A percentile compares a stretch with the other conserved stretches of the same genome.
Conservation (phyloP, 1,140 invertebrate genomes). For the Octopus bimaculoides region DNA sequence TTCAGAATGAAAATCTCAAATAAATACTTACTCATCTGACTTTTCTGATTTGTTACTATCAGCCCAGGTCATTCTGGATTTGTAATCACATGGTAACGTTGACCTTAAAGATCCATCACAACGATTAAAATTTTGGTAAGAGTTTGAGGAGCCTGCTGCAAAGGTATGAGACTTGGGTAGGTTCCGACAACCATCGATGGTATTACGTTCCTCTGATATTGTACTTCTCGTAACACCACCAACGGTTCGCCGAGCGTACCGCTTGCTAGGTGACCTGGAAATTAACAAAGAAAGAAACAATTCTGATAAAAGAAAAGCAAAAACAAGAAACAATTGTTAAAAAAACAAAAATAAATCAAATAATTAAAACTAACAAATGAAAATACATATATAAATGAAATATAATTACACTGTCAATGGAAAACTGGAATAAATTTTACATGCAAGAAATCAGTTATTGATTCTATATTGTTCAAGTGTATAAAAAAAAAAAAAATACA, state of each 20-base stretch:
- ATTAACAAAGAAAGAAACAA: conserved; percentile 12
- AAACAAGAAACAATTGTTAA: too few relatives aligned
- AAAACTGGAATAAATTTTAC: too few relatives aligned
- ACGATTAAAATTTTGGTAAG: conserved; percentile 38
- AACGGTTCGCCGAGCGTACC: conserved; percentile 61
- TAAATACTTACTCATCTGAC: conserved; percentile 48
- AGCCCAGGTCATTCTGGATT: conserved; percentile 35
- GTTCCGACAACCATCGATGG: conserved; percentile 48
- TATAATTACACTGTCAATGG: too few relatives aligned
- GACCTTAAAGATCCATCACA: conserved; percentile 39
- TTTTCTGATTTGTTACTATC: conserved; percentile 39
- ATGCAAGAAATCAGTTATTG: too few relatives aligned
- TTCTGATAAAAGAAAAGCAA: too few relatives aligned
- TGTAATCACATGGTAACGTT: conserved; percentile 50
- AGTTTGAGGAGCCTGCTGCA: conserved; percentile 29
- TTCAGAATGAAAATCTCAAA: not conserved
- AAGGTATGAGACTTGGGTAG: conserved; percentile 52
- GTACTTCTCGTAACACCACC: conserved; percentile 52
- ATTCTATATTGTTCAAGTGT: too few relatives aligned
- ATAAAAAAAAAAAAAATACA: too few relatives aligned
- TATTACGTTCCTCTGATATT: conserved; percentile 60
- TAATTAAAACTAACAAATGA: too few relatives aligned
- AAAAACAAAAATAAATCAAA: too few relatives aligned
- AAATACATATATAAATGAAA: too few relatives aligned
- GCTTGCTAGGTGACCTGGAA: conserved; percentile 67